Base-by-base conservation (phyloP, 2,113 vertebrate species). In the Albula goreensis region DNA sequence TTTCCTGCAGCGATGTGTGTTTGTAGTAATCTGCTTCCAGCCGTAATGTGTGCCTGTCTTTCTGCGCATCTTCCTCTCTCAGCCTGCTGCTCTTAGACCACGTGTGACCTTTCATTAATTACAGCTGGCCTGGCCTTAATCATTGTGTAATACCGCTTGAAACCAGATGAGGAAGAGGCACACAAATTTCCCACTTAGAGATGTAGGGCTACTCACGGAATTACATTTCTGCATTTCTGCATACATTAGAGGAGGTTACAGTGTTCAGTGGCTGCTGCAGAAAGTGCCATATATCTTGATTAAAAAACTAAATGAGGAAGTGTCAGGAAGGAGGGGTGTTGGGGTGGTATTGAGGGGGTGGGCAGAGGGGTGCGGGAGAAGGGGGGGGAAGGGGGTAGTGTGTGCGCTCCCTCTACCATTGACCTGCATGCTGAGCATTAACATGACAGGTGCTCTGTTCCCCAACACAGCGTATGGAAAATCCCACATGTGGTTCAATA, bases 81-180 rank as follows among this genome's bases (percentile, higher is more conserved):
- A 92, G 90, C 91, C 91, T 91, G 92, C 89, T 93, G 91, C 92
- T 95, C 94, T 93, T 91, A 93, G 94, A 94, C 93, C 92, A 94
- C 93, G 92, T 83, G 51, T 96, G 95, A 96, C 95, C 95, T 96
- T 96, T 96, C 91, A 92, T 95, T 94, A 96, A 95, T 96, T 95
- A 94, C 91, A 87, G 89, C 92, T 78, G 83, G 90, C 90, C 91
- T 83, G 86, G 90, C 93, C 95, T 95, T 95, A 95, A 95, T 96
- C 93, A 95, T 91, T 93, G 88, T 92, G 92, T 93, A 91, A 93
- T 91, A 91, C 91, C 41, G 88, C 91, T 89, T 89, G 85, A 93
- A 92, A 92, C 89, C 92, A 94, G 92, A 94, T 86, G 89, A 93
- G 92, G 89, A 93, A 93, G 89, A 88, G 90, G 89, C 90, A 87